Evolutionary conservation across 1,140 invertebrate genomes (phyloP), one percentile per base, ranked within the genome.

Genomic region (Atopsyche davidsoni): DNA sequence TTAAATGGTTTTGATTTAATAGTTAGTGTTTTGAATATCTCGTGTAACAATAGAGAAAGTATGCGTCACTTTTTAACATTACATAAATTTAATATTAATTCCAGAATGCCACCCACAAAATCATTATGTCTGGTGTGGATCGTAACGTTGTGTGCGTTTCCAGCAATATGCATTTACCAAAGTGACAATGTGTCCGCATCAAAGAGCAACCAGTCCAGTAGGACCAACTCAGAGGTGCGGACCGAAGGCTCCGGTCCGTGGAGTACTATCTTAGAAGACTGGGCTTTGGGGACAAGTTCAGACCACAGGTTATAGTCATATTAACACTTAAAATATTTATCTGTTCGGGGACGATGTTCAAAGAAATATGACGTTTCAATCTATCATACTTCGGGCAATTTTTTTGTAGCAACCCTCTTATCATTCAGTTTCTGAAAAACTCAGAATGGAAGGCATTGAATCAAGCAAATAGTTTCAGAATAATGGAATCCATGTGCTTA

Each of bases 191-290:
- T n/a, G n/a, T n/a, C n/a, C n/a, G n/a, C n/a, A n/a, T n/a, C n/a
- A n/a, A n/a, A n/a, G n/a, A n/a, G n/a, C n/a, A n/a, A n/a, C 24
- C 24, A 28, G 24, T 28, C n/a, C 24, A 28, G 24, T n/a, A 28
- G 24, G n/a, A 7, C n/a, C 24, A 6, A 38, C 16, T 14, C 21
- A 36, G 34, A 44, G n/a, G 63, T 62, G 16, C 59, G 57, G 3
- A 22, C 56, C 7, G 41, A 40, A 9, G 52, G 55, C 10, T 18
- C 53, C 0, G 69, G 66, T 0, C 63, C 64, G 0, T 71, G 66
- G 64, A 60, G 65, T 47, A 48, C 50, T 9, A 55, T 68, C 40
- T 60, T 73, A 3, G 66, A 70, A 54, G 64, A 72, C 31, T 73
- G 71, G 71, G 65, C 67, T 7, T 60, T 61, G 1, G 53, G 61